Evolutionary conservation across 1,140 invertebrate genomes (phyloP), one percentile per base, ranked within the genome.

Genomic region (Propsilocerus akamusi): DNA sequence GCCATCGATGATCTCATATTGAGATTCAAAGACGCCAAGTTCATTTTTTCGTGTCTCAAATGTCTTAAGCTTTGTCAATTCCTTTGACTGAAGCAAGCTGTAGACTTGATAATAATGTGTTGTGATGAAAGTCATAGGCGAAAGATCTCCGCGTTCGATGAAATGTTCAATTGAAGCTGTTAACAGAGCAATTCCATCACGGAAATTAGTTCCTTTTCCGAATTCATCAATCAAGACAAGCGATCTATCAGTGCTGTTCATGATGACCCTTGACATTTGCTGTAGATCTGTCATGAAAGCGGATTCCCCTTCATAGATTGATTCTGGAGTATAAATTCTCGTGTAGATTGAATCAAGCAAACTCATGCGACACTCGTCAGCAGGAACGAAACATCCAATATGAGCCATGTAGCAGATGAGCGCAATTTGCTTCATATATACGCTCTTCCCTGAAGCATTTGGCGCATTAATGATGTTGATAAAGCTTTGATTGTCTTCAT

Each of bases 371-470:
- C 78, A 83, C 22, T 58, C 62, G 55, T 74, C 68, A 5, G 85
- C 86, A 8, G 88, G 86, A 3, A 91, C 77, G 64, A 76, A 90
- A 55, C 78, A 79, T n/a, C 88, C 88, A 54, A 88, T 73, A 57
- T 89, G 83, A 11, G 83, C 80, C 71, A 92, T 71, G 60, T 78
- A 87, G 5, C 78, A 69, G 37, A 87, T 76, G 3, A 87, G 57
- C 3, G 77, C 81, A 8, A 80, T 69, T 66, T 84, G 80, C 66
- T 86, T 88, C 37, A 91, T 64, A 59, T 86, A 92, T 26, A 88
- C 72, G 60, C 81, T 89, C 65, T 92, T 92, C 1, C 88, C 88
- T 62, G 81, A 83, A n/a, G 81, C 75, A 67, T 92, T 92, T 2
- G 86, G 82, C 1, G 86, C 87, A 12, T 81, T 86, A 14, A 92